phyloP scores from a whole-genome alignment of 2,113 vertebrate genomes.

The Mastomys natalensis region DNA sequence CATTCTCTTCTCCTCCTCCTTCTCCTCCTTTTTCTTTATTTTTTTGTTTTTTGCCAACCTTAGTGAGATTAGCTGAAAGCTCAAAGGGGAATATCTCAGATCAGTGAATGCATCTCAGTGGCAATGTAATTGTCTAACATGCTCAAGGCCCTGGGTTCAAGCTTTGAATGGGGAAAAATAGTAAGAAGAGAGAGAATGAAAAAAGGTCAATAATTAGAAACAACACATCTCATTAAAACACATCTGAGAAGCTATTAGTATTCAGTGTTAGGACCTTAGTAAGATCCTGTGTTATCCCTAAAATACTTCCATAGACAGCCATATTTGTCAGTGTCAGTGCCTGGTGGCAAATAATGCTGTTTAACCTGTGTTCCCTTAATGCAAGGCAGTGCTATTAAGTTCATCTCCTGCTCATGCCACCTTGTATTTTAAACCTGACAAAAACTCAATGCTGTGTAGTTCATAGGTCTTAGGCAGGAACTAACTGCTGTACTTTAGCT shows the following conservation, averaged over 20 bases:
- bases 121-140: not conserved
- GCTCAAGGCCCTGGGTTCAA: too few species aligned
- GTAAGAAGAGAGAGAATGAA: not conserved
- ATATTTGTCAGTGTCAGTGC: not conserved
- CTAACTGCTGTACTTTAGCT: not conserved
- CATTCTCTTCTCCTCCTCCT: not conserved
- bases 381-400: not conserved
- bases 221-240: not conserved
- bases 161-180: not conserved
- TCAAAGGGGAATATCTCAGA: not conserved
- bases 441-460: not conserved
- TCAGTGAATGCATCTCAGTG: not conserved
- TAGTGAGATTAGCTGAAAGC: too few species aligned
- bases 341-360: not conserved
- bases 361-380: not conserved
- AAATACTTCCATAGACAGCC: not conserved
- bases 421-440: not conserved
- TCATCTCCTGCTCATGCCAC: not conserved
- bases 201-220: not conserved
- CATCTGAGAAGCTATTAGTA: too few species aligned
- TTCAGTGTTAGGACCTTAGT: not conserved
- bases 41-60: not conserved
- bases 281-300: not conserved
- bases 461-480: not conserved
- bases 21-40: too few species aligned